These are phyloP conservation scores for Tetramorium simillimum DNA, from an alignment of 1,140 invertebrate genomes.

Conservation along the genomic window DNA sequence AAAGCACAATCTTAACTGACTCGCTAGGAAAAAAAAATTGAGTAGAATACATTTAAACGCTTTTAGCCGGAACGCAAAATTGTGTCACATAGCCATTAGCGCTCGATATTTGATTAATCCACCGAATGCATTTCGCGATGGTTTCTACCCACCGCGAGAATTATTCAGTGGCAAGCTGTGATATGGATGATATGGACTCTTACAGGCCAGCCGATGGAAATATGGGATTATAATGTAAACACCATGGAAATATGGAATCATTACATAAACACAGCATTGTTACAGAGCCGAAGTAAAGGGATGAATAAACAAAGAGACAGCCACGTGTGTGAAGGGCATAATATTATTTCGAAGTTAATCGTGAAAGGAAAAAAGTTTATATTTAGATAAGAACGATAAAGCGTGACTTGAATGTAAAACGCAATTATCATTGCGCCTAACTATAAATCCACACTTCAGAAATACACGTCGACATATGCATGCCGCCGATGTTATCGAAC, in stretches of 20 bases:
- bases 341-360: neutral
- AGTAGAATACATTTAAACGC: slow-evolving; percentile 9
- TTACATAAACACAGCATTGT: neutral
- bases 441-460: neutral
- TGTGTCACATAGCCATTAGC: slow-evolving; percentile 14
- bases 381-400: neutral
- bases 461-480: neutral
- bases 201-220: neutral
- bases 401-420: neutral
- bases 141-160: neutral
- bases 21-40: neutral
- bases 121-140: neutral
- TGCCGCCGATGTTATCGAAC: slow-evolving; percentile 28
- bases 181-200: neutral
- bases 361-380: neutral
- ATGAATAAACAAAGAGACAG: neutral
- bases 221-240: neutral
- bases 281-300: neutral
- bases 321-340: neutral
- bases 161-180: slow-evolving; percentile 5
- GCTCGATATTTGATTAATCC: slow-evolving; percentile 47
- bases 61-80: slow-evolving; percentile 19
- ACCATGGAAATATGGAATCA: neutral
- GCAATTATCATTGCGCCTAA: neutral
- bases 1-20: neutral